Base-by-base conservation (phyloP, 2,888 invertebrate genomes). In the Lithophane semibrunnea region DNA sequence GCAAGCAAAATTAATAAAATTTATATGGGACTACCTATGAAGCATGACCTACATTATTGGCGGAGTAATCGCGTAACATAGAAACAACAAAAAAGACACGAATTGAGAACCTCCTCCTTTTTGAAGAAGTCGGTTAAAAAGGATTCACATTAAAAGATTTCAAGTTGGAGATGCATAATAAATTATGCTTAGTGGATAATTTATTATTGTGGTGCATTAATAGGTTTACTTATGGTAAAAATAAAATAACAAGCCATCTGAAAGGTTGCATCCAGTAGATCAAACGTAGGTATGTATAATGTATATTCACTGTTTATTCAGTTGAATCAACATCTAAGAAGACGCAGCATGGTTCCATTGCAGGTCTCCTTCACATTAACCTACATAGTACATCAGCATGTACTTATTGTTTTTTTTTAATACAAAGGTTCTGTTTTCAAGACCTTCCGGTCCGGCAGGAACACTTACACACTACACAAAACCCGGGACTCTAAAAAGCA, bases 401-500 rank as follows among this genome's bases (percentile, higher is more conserved):
- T 29, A n/a, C 16, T 42, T 42, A 29, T 60, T 29, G 4, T 4
- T 56, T 12, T n/a, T 44, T 61, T 64, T 18, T 13, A 29, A 37
- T 21, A 13, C 5, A 21, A 29, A 54, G 4, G 1, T 1, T 52
- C 18, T 9, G 4, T 79, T 47, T 72, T 21, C 13, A 10, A 21
- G 37, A 79, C 16, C 29, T 29, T 29, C 29, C 29, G 29, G 29
- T 29, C 13, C n/a, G n/a, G 8, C 18, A 44, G 37, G 21, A 37
- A 21, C 9, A 29, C 44, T 56, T 37, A n/a, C n/a, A n/a, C n/a
- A n/a, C n/a, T 18, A 47, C 18, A 73, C 13, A 47, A 44, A 77
- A 79, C 24, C 37, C 16, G 64, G 80, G 74, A 68, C 10, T 29
- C 18, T 2, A 16, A 56, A 81, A 64, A 73, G 47, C 29, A 16